Percentiles rank a stretch among this genome's conserved stretches.
Conservation (phyloP, 2,888 invertebrate genomes). For the Nineta flava region DNA sequence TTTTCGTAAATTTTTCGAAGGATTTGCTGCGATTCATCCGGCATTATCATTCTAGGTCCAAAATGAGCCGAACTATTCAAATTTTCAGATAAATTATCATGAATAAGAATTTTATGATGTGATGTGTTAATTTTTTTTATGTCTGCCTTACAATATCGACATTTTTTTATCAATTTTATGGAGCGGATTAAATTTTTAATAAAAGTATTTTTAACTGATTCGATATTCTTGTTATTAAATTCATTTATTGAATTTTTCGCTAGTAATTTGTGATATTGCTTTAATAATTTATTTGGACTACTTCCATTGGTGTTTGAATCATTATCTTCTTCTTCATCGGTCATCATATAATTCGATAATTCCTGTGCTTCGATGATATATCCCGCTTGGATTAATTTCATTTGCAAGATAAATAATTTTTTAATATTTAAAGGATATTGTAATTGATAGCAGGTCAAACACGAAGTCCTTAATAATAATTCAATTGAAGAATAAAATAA, state of each 20-base stretch:
- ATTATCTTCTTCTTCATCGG: conserved; percentile 15
- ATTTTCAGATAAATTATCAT: background rate
- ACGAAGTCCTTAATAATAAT: conserved; percentile 48
- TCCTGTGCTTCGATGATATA: conserved; percentile 56
- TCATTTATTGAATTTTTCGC: conserved; percentile 19
- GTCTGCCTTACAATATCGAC: conserved; percentile 35
- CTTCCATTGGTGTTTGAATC: conserved; percentile 11
- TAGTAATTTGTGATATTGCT: conserved; percentile 15
- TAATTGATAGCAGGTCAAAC: conserved; percentile 51
- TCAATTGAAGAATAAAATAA: conserved; percentile 63
- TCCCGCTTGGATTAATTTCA: conserved; percentile 57
- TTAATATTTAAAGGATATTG: conserved; percentile 40
- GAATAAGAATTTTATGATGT: conserved; percentile 30
- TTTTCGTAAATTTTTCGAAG: conserved; percentile 54
- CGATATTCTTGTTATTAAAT: conserved; percentile 28
- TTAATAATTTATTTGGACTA: conserved; percentile 22
- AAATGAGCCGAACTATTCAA: background rate
- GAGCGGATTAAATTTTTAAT: conserved; percentile 28
- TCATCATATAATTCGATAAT: conserved; percentile 22
- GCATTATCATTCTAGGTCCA: conserved; percentile 33
- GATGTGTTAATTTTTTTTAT: conserved; percentile 39
- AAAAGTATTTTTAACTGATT: conserved; percentile 30
- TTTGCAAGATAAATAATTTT: conserved; percentile 45
- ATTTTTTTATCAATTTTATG: conserved; percentile 31
- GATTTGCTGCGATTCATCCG: conserved; percentile 46